phyloP scores from a whole-genome alignment of 2,797 vertebrate genomes.

The Sternotherus odoratus region DNA sequence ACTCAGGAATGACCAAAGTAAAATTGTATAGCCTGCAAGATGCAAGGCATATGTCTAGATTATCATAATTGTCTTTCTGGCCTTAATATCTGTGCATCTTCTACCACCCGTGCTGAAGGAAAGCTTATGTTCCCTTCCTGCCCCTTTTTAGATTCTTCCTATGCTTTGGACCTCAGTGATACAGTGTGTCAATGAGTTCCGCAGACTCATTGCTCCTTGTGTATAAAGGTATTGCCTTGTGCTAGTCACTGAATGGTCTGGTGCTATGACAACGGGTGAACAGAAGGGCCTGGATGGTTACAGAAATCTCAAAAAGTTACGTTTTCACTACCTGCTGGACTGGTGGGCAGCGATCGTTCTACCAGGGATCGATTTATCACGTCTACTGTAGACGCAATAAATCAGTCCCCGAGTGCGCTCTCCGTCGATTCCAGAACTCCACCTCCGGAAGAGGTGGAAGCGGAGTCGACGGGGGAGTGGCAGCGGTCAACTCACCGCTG shows the following conservation, averaged over 20 bases:
- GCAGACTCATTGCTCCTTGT: background rate
- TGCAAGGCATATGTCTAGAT: background rate
- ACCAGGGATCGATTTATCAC: no score
- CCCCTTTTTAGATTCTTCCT: background rate
- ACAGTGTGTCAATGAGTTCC: background rate
- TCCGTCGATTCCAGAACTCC: no score
- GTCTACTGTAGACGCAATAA: no score
- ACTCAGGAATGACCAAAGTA: background rate
- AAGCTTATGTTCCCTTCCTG: background rate
- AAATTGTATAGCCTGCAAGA: background rate
- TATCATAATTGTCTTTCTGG: background rate
- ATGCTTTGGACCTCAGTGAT: background rate
- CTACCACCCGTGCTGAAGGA: background rate
- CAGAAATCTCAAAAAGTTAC: background rate
- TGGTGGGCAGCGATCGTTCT: no score
- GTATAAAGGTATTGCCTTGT: background rate
- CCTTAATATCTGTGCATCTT: background rate
- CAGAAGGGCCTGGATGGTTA: background rate
- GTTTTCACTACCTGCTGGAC: no score
- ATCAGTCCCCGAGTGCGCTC: no score
- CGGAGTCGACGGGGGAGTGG: no score
- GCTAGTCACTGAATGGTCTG: background rate
- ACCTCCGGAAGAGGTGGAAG: no score
- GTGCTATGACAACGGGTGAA: background rate
- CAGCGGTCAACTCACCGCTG: no score